Evolutionary conservation across 1,140 invertebrate species (phyloP).

Genomic region (Paralvinella palmiformis): DNA sequence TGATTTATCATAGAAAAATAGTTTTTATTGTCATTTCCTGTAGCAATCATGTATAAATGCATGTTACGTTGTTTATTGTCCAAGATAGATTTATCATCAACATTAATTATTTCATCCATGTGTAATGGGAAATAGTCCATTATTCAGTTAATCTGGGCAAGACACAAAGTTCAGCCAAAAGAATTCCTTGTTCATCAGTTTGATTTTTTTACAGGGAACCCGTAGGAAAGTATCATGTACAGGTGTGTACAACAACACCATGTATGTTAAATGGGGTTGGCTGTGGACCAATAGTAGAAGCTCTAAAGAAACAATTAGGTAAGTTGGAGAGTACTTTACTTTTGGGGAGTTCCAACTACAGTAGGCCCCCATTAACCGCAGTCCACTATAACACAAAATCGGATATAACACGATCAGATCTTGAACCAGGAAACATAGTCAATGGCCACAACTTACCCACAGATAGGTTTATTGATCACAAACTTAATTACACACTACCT

Average conservation of each 20-base stretch:
- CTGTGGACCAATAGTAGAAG: constrained; percentile 83
- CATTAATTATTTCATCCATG: too few species aligned
- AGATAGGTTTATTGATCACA: not conserved
- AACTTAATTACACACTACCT: not conserved
- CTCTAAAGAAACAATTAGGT: constrained; percentile 72
- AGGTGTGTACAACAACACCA: constrained; percentile 97
- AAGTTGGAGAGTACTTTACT: constrained; percentile 12
- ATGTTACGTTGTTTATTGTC: too few species aligned
- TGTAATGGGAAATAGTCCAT: too few species aligned
- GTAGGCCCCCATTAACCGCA: too few species aligned
- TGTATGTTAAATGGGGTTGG: constrained; percentile 96
- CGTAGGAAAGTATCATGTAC: constrained; percentile 92
- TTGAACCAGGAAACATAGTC: not conserved
- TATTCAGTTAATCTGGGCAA: too few species aligned
- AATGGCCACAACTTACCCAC: not conserved
- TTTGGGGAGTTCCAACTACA: not conserved
- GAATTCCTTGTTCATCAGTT: too few species aligned
- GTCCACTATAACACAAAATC: too few species aligned
- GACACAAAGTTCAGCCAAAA: too few species aligned
- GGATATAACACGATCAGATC: not conserved
- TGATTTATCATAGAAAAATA: too few species aligned
- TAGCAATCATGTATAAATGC: too few species aligned
- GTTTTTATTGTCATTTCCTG: too few species aligned
- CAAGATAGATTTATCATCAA: too few species aligned
- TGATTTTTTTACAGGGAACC: constrained; percentile 64